Conservation (phyloP, 2,888 invertebrate species). For the Nemurella pictetii region DNA sequence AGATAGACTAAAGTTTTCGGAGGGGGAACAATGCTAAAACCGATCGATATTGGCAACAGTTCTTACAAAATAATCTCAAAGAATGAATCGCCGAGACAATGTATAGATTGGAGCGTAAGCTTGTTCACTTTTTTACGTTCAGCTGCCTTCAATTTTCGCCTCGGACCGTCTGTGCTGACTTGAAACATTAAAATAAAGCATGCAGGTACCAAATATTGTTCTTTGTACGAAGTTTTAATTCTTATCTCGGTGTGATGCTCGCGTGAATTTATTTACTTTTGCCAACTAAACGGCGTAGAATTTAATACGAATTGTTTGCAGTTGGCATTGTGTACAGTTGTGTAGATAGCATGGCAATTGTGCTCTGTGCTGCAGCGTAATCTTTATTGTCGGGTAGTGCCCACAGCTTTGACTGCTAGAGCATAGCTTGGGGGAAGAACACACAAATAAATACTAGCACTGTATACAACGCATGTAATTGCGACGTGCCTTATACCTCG, state of each 20-base stretch:
- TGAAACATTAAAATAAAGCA: neutral
- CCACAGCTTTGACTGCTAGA: neutral
- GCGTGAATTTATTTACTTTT: neutral
- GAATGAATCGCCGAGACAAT: neutral
- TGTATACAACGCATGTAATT: neutral
- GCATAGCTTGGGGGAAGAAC: neutral
- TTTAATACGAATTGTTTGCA: neutral
- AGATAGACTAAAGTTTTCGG: neutral
- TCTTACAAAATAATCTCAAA: conserved; percentile 3
- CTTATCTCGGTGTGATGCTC: neutral
- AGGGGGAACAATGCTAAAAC: conserved; percentile 12
- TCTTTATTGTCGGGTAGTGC: neutral
- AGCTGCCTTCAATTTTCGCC: neutral
- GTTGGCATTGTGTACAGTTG: neutral
- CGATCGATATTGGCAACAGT: conserved; percentile 15
- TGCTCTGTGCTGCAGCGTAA: neutral
- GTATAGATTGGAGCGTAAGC: neutral
- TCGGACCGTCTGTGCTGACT: neutral
- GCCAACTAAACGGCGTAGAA: neutral
- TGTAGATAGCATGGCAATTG: neutral
- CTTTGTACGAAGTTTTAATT: neutral
- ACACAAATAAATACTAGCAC: neutral
- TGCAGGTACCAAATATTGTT: neutral
- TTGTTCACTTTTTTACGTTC: neutral
- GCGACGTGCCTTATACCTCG: no score